A percentile compares a stretch with the other conserved stretches of the same genome.
Conservation (phyloP, 37 sponge, comb jelly and placozoan genomes). For the Hormiphora californensis region DNA sequence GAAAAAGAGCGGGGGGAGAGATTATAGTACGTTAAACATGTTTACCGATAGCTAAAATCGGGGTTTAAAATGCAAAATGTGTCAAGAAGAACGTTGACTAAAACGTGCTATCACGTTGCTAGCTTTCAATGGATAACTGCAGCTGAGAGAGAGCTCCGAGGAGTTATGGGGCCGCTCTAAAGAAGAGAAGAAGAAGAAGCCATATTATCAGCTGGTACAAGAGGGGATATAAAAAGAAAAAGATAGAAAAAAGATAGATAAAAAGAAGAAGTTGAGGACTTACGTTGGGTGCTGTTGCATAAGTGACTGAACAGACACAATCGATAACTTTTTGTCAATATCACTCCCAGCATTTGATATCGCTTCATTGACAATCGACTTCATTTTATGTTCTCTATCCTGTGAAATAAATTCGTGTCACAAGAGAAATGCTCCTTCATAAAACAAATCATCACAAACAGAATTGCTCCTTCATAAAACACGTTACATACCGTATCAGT, state of each 20-base stretch:
- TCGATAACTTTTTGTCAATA: constrained; percentile 13
- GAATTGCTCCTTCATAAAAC: not conserved
- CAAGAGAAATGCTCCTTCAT: not conserved
- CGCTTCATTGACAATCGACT: constrained; percentile 1
- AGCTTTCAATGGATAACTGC: too few relatives aligned
- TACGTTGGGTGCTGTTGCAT: not conserved
- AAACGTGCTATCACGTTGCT: too few relatives aligned
- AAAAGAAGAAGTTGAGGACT: not conserved
- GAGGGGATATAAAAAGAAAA: too few relatives aligned
- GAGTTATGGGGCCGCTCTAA: too few relatives aligned
- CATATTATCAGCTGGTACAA: too few relatives aligned
- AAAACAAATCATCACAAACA: not conserved
- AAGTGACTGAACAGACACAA: constrained; percentile 1
- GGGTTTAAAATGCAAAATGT: too few relatives aligned
- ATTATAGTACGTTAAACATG: too few relatives aligned
- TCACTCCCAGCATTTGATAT: not conserved
- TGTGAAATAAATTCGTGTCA: not conserved
- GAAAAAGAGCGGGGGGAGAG: too few relatives aligned
- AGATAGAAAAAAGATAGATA: not conserved
- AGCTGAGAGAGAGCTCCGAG: too few relatives aligned
- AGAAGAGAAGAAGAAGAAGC: too few relatives aligned
- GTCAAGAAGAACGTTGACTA: too few relatives aligned
- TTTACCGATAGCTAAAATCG: too few relatives aligned
- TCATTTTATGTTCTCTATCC: constrained; percentile 13
- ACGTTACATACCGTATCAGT: not conserved